These are phyloP conservation scores for Telmatherina bonti DNA, from an alignment of 2,797 vertebrate species.

Conservation along the genomic window DNA sequence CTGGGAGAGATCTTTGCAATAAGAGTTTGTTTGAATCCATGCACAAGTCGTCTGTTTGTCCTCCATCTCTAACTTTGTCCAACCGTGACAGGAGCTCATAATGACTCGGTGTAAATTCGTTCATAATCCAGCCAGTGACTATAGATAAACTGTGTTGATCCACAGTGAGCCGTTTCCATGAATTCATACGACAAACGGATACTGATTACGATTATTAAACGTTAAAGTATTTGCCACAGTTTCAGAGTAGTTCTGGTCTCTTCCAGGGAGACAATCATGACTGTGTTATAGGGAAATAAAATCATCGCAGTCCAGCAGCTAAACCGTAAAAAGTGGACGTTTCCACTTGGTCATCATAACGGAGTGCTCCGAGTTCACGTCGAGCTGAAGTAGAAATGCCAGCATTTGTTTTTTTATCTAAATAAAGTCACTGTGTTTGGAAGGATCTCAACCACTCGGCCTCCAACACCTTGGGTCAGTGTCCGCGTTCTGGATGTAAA, in stretches of 20 bases:
- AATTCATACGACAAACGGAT: conserved; percentile 36
- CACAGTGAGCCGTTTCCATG: conserved; percentile 21
- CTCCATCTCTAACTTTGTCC: conserved; percentile 26
- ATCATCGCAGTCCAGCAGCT: conserved; percentile 72
- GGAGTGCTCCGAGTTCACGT: conserved; percentile 22
- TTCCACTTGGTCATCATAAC: conserved; percentile 46
- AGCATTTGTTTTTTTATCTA: conserved; percentile 34
- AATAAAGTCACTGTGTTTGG: conserved; percentile 45
- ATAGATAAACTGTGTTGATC: conserved; percentile 21
- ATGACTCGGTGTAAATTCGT: conserved; percentile 65
- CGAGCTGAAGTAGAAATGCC: conserved; percentile 38
- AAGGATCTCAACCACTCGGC: conserved; percentile 30
- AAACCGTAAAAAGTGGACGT: conserved; percentile 64
- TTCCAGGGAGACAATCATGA: conserved; percentile 56
- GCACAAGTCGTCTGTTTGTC: conserved; percentile 62
- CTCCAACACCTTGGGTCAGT: conserved; percentile 26
- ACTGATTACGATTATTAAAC: conserved; percentile 42
- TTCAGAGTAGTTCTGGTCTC: conserved; percentile 65
- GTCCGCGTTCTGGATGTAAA: conserved; percentile 29
- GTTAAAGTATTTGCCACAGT: conserved; percentile 65
- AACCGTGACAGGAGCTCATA: conserved; percentile 44
- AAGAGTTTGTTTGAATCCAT: conserved; percentile 40
- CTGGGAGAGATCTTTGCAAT: conserved; percentile 44
- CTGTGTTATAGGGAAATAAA: conserved; percentile 49
- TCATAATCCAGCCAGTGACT: conserved; percentile 24